phyloP scores from a whole-genome alignment of 2,888 invertebrate genomes.

The Ganaspis brasiliensis region DNA sequence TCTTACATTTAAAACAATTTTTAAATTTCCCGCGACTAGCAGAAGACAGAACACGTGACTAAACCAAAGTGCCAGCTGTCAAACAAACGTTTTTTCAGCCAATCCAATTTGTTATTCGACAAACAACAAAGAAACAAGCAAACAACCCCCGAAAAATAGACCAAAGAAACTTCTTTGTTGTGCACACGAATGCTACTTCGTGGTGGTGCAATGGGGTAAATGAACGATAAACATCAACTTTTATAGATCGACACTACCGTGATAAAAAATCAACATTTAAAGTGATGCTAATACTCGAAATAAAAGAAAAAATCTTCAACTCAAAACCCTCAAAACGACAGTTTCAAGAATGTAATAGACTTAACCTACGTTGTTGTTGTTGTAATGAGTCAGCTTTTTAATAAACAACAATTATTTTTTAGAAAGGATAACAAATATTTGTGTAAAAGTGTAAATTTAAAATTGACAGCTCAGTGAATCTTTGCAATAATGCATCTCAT shows the following conservation, averaged over 20 bases:
- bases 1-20: background rate
- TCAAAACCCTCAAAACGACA: background rate
- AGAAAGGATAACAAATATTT: background rate
- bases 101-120: background rate
- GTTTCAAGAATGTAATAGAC: constrained; percentile 5
- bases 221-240: background rate
- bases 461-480: background rate
- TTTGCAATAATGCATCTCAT: constrained; percentile 1
- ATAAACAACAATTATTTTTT: constrained; percentile 15
- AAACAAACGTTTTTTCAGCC: background rate
- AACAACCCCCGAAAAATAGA: background rate
- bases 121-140: background rate
- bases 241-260: background rate
- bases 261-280: background rate
- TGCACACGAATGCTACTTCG: too few relatives aligned
- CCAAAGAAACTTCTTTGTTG: constrained; percentile 10
- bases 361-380: constrained; percentile 24
- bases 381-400: constrained; percentile 31
- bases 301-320: background rate
- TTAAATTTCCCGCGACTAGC: background rate
- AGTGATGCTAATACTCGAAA: constrained; percentile 4
- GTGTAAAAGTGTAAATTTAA: background rate
- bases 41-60: background rate
- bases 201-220: background rate
- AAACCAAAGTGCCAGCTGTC: background rate